Base-by-base conservation (phyloP, 2,113 vertebrate species). In the Macaca mulatta region DNA sequence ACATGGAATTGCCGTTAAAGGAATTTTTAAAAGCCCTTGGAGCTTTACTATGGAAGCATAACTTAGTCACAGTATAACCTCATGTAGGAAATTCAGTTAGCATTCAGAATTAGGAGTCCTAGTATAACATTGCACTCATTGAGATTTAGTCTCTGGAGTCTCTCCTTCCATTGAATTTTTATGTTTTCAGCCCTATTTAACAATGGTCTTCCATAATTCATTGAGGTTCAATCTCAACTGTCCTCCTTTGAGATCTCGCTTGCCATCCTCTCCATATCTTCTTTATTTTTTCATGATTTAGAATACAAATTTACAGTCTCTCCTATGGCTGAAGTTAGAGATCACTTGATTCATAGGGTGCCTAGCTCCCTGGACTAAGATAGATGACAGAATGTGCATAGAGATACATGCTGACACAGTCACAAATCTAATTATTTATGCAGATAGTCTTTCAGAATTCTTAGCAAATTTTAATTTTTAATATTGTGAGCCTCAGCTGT, bases 391-490 rank as follows among this genome's bases (percentile, higher is more conserved):
- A 85, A 85, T 48, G 30, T 90, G 17, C 18, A 0, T 87, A 64
- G 55, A 40, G 11, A 7, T 72, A 20, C 23, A 27, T 3, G 35
- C 74, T 87, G 40, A 67, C 55, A 74, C 2, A 50, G 16, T 30
- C 61, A 79, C 38, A 90, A 55, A 93, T 67, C 4, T 59, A 93
- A 72, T 94, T 98, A 94, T 94, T 90, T 77, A 96, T 94, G 82
- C 92, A 98, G 90, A 79, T 96, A 96, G 97, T 98, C 96, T 98
- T 98, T 98, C 64, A 70, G 40, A 96, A 78, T 94, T 98, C 90
- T 98, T 98, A 94, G 90, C 96, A 98, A 50, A 89, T 97, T 98
- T 98, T 93, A 96, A 95, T 97, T 97, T 98, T 96, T 97, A 97
- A 97, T 95, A 57, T 94, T 97, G 96, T 95, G 92, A 97, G 91